A percentile compares a stretch with the other conserved stretches of the same genome.
Evolutionary conservation across 2,888 invertebrate genomes (phyloP).

Genomic region (Drosophila mercatorum): DNA sequence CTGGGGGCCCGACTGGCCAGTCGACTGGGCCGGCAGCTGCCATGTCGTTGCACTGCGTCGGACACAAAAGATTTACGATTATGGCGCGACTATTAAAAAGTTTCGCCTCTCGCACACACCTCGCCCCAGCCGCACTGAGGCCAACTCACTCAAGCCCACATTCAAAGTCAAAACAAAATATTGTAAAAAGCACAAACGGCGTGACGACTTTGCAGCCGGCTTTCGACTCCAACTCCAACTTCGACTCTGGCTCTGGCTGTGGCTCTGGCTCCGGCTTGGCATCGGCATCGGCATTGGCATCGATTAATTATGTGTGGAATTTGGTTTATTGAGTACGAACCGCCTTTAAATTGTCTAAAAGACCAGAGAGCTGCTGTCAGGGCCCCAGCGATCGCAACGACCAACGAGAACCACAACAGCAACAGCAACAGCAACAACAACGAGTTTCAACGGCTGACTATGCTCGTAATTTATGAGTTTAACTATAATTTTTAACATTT

Average conservation of each 20-base stretch:
- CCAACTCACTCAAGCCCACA: constrained; percentile 70
- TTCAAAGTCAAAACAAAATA: constrained; percentile 78
- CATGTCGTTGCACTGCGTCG: constrained; percentile 79
- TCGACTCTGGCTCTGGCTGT: constrained; percentile 4
- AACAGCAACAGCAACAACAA: constrained; percentile 28
- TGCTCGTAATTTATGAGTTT: constrained; percentile 81
- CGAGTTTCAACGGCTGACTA: constrained; percentile 72
- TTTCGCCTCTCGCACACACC: constrained; percentile 79
- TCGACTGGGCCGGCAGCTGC: constrained; percentile 49
- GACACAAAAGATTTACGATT: constrained; percentile 83
- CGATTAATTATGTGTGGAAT: constrained; percentile 83
- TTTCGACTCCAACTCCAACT: constrained; percentile 19
- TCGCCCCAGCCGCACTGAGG: constrained; percentile 39
- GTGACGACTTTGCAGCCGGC: constrained; percentile 48
- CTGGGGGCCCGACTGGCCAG: constrained; percentile 15
- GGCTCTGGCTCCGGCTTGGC: constrained; percentile 21
- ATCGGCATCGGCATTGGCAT: constrained; percentile 59
- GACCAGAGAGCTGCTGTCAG: constrained; percentile 73
- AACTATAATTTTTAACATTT: constrained; percentile 82
- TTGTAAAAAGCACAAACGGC: constrained; percentile 58
- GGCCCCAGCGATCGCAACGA: constrained; percentile 46
- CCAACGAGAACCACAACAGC: constrained; percentile 4
- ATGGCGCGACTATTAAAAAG: constrained; percentile 83
- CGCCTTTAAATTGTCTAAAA: constrained; percentile 82
- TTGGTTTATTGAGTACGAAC: constrained; percentile 82